These are phyloP conservation scores for Myopa testacea DNA, from an alignment of 2,888 invertebrate genomes.

Conservation along the genomic window DNA sequence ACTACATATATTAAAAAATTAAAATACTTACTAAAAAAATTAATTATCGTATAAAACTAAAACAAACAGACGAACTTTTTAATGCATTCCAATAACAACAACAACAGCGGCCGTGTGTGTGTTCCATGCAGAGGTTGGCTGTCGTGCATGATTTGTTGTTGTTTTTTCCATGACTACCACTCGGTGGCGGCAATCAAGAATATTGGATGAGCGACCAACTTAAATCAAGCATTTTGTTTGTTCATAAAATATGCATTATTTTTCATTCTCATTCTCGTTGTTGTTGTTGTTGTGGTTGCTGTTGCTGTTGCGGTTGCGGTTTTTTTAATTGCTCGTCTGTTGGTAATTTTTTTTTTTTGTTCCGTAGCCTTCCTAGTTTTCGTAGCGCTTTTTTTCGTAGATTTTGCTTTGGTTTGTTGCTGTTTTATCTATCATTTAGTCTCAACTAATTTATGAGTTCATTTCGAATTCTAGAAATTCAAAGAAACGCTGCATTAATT, in stretches of 20 bases:
- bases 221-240: background rate
- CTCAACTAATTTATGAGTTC: constrained; percentile 6
- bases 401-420: background rate
- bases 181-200: background rate
- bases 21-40: background rate
- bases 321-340: background rate
- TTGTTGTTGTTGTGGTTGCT: background rate
- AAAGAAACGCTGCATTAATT: background rate
- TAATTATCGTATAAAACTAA: background rate
- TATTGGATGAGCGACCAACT: no score
- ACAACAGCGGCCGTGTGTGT: background rate
- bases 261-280: background rate
- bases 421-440: constrained; percentile 2
- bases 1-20: constrained; percentile 3
- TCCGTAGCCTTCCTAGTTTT: background rate
- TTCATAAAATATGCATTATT: constrained; percentile 1
- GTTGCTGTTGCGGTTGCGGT: background rate
- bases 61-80: background rate
- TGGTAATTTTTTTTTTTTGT: background rate
- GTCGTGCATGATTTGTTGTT: background rate
- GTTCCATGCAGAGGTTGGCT: background rate
- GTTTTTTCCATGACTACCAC: background rate
- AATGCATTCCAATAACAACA: constrained; percentile 1
- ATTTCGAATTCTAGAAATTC: background rate
- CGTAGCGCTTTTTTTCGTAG: background rate